Percentiles rank a stretch among this genome's conserved stretches.
Evolutionary conservation across 2,888 invertebrate genomes (phyloP).

Genomic region (Cephus pulcher): DNA sequence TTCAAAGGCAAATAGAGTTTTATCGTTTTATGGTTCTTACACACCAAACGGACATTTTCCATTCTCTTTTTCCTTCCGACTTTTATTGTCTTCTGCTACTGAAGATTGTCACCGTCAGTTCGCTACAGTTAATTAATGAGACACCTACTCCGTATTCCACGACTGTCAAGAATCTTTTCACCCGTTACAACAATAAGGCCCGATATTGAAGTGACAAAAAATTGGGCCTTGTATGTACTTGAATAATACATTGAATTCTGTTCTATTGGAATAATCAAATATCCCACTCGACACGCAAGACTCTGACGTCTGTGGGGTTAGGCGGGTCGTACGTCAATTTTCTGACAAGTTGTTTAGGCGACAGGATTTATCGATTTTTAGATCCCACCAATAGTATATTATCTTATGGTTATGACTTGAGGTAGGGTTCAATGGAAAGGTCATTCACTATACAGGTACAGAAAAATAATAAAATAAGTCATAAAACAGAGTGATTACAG

Average conservation of each 20-base stretch:
- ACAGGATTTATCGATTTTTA: neutral
- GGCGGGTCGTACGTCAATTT: conserved; percentile 41
- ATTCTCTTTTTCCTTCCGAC: neutral
- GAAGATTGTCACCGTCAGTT: neutral
- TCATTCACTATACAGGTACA: neutral
- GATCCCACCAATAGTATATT: neutral
- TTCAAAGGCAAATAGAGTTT: conserved; percentile 49
- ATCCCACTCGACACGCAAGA: conserved; percentile 36
- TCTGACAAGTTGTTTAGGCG: conserved; percentile 50
- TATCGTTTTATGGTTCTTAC: conserved; percentile 48
- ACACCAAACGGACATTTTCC: neutral
- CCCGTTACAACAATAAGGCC: neutral
- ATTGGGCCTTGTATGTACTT: neutral
- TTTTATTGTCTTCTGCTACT: neutral
- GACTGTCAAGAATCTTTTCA: neutral
- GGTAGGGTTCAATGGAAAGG: neutral
- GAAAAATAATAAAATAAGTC: neutral
- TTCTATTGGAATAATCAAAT: neutral
- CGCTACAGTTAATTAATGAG: neutral
- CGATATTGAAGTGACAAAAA: neutral
- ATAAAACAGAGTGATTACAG: neutral
- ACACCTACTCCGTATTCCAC: neutral
- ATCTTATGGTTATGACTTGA: neutral
- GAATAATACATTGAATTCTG: neutral
- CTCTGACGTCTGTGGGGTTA: conserved; percentile 46